These are phyloP conservation scores for Luffia ferchaultella DNA, from an alignment of 2,888 invertebrate genomes.

Conservation along the genomic window DNA sequence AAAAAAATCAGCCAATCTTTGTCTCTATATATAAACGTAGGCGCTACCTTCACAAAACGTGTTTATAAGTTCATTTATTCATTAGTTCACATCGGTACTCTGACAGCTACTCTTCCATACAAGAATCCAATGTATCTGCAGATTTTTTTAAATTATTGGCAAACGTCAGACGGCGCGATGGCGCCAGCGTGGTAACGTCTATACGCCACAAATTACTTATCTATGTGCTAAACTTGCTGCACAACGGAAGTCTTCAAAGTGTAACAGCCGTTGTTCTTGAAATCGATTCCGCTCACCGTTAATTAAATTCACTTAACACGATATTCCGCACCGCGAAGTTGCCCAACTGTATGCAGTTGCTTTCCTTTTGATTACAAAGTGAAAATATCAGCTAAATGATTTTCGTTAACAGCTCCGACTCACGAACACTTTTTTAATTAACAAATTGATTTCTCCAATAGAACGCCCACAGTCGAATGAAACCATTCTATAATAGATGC, in stretches of 20 bases:
- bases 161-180: no score
- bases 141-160: no score
- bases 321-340: background rate
- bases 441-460: slow-evolving; percentile 27
- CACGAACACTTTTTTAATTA: slow-evolving; percentile 34
- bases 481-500: background rate
- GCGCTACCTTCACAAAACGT: slow-evolving; percentile 10
- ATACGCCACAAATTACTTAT: no score
- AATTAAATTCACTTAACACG: background rate
- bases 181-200: no score
- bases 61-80: slow-evolving; percentile 16
- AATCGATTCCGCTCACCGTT: no score
- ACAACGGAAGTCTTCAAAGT: no score
- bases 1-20: no score
- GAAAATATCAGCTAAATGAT: background rate
- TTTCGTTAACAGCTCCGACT: slow-evolving; percentile 23
- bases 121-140: no score
- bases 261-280: no score
- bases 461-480: background rate
- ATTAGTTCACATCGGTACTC: slow-evolving; percentile 25
- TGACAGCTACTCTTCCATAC: no score
- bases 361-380: background rate
- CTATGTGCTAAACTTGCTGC: no score
- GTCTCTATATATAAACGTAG: slow-evolving; percentile 38
- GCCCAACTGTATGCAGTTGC: background rate